Base-by-base conservation (phyloP, 2,797 vertebrate species). In the Spondyliosoma cantharus region DNA sequence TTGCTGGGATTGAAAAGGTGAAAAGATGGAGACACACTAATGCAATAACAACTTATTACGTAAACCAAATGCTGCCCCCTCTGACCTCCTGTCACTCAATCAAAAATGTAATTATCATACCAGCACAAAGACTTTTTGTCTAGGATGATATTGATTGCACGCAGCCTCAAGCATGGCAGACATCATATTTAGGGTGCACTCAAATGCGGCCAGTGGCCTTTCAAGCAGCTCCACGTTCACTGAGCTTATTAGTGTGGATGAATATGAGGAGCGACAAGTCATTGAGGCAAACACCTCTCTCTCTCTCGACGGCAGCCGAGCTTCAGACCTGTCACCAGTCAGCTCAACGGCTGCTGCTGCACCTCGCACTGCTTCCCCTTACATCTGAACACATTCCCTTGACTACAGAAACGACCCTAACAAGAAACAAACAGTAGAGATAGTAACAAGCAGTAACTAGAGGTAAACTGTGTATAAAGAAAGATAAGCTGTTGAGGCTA, bases 191-290 rank as follows among this genome's bases (percentile, higher is more conserved):
- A 78, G 42, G 54, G 73, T 68, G 85, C 73, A 50, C 71, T 87
- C 61, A 63, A 52, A 84, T 81, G 79, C 12, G 54, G 65, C 74
- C 16, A 1, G 66, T 73, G 73, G 80, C 84, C 88, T 89, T 91
- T 92, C 60, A 85, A 90, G 83, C 70, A 53, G 74, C 84, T 83
- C 63, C 43, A 16, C 25, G 22, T 84, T 83, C 74, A 71, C 49
- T 66, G 74, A 86, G 80, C 76, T 70, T 80, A 85, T 91, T 85
- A 85, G 83, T 3, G 48, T 8, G 86, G 89, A 91, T 61, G 86
- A 71, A 91, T 86, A 93, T 75, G 43, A 80, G 65, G 37, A 82
- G 54, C 19, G 85, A 91, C 91, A 87, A 80, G 76, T 76, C 78
- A 82, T 64, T 76, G 90, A 91, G 64, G 88, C 89, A 85, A 82